A percentile compares a stretch with the other conserved stretches of the same genome.
These are phyloP conservation scores for Incurvaria masculella DNA, from an alignment of 2,888 invertebrate species.

Conservation along the genomic window DNA sequence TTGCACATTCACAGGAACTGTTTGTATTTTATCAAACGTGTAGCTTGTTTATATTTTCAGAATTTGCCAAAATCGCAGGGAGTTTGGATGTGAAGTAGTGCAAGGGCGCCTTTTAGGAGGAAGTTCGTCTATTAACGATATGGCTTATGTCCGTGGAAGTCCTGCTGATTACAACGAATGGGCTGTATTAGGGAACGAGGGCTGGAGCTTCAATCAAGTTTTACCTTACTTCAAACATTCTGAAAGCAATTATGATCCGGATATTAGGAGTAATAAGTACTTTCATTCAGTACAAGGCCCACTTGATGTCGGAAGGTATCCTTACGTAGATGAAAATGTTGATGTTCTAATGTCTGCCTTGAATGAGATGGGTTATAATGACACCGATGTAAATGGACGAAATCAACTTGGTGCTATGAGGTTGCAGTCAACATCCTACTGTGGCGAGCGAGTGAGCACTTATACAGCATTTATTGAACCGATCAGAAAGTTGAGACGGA, in stretches of 20 bases:
- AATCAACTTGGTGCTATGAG: slow-evolving; percentile 46
- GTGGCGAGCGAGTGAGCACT: slow-evolving; percentile 45
- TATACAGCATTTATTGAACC: slow-evolving; percentile 47
- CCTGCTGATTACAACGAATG: slow-evolving; percentile 48
- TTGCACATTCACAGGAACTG: background rate
- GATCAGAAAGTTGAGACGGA: slow-evolving; percentile 34
- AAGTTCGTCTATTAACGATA: slow-evolving; percentile 42
- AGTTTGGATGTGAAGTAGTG: slow-evolving; percentile 39
- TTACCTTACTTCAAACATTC: slow-evolving; percentile 48
- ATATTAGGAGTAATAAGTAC: slow-evolving; percentile 39
- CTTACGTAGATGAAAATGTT: slow-evolving; percentile 42
- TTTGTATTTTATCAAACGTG: slow-evolving; percentile 23
- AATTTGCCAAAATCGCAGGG: slow-evolving; percentile 37
- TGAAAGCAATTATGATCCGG: slow-evolving; percentile 48
- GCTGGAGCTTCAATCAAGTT: slow-evolving; percentile 39
- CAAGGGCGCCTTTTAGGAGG: slow-evolving; percentile 45
- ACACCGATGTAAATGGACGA: slow-evolving; percentile 44
- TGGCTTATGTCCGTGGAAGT: slow-evolving; percentile 47
- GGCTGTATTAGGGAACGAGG: slow-evolving; percentile 41
- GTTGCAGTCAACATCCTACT: slow-evolving; percentile 44
- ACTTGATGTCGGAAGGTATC: slow-evolving; percentile 43
- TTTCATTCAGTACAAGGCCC: slow-evolving; percentile 47
- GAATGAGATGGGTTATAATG: slow-evolving; percentile 43
- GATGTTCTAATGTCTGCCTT: slow-evolving; percentile 42
- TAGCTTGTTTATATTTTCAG: slow-evolving; percentile 26